Conservation (phyloP, 35 echinoderm and acorn worm species). For the Acanthaster planci region DNA sequence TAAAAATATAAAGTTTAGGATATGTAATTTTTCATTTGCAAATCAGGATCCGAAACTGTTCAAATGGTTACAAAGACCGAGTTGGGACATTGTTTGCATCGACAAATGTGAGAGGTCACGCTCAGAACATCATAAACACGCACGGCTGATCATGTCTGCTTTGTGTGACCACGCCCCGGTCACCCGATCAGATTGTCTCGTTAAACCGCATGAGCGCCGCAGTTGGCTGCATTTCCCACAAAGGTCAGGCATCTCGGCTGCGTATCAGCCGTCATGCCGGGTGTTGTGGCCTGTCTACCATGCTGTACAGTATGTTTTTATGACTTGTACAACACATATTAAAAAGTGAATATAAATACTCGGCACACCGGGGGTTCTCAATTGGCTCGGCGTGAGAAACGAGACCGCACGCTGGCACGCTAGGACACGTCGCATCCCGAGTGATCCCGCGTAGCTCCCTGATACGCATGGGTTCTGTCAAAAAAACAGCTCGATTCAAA, state of each 20-base stretch:
- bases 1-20: no score
- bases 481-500: no score
- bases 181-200: not conserved
- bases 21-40: no score
- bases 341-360: no score
- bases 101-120: no score
- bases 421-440: not conserved
- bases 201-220: not conserved
- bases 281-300: not conserved
- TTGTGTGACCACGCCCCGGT: not conserved
- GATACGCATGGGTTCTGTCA: not conserved
- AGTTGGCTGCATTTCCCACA: not conserved
- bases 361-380: not conserved
- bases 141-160: no score
- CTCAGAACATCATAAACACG: no score
- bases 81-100: no score
- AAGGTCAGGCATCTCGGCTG: not conserved
- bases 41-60: no score
- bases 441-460: not conserved
- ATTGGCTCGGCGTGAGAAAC: slow-evolving; percentile 2
- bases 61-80: no score
- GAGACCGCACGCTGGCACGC: not conserved
- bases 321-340: not conserved
- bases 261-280: not conserved
- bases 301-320: not conserved